Conservation (phyloP, 2,113 vertebrate genomes). For the Oreochromis aureus region DNA sequence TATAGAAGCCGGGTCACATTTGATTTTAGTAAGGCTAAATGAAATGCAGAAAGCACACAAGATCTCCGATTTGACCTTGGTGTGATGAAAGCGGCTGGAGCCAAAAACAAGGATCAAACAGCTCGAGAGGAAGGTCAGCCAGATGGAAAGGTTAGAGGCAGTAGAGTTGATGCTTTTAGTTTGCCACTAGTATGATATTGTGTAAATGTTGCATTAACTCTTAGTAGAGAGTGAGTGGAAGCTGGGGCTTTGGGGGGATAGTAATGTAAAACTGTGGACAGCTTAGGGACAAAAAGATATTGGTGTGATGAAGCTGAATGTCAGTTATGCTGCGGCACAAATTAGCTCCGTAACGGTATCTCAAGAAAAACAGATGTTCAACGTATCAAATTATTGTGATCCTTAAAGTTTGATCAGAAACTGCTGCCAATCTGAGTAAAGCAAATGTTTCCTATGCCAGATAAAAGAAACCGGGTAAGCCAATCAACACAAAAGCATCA, state of each 20-base stretch:
- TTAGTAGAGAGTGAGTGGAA: conserved; percentile 1
- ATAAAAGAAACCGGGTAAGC: neutral
- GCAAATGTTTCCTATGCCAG: neutral
- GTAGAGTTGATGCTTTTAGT: conserved; percentile 19
- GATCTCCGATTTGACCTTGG: conserved; percentile 19
- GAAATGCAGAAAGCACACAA: conserved; percentile 14
- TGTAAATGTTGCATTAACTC: neutral
- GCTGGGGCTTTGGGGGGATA: neutral
- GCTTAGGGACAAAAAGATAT: neutral
- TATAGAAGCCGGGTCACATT: conserved; percentile 5
- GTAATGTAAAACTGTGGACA: neutral
- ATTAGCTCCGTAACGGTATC: neutral
- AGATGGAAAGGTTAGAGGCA: conserved; percentile 31
- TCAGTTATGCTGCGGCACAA: neutral
- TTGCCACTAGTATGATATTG: conserved; percentile 9
- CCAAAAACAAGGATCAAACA: conserved; percentile 13
- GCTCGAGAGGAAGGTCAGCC: conserved; percentile 31
- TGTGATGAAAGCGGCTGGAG: neutral
- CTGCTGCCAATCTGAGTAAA: neutral
- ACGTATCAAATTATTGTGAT: neutral
- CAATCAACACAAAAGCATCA: neutral
- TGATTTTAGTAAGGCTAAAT: conserved; percentile 1
- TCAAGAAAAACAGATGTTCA: conserved; percentile 4
- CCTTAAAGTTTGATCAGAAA: neutral
- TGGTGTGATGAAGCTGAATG: conserved; percentile 1